Evolutionary conservation across 2,888 invertebrate genomes (phyloP).

Genomic region (Drosophila barbarae): DNA sequence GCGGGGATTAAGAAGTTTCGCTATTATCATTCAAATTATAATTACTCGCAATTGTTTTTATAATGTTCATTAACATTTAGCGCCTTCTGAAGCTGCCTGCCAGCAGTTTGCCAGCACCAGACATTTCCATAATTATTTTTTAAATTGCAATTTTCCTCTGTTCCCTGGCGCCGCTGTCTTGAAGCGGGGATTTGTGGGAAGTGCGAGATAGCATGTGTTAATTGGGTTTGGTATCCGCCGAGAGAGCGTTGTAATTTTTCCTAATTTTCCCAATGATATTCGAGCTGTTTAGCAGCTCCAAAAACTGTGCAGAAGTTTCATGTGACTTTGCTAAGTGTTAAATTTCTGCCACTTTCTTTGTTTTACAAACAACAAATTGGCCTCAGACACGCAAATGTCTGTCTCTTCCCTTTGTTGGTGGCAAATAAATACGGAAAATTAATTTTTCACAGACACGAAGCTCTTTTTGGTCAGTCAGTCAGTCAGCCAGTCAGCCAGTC

Average conservation of each 20-base stretch:
- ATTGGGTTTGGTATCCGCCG: constrained; percentile 54
- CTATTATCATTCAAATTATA: constrained; percentile 76
- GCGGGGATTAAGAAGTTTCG: constrained; percentile 74
- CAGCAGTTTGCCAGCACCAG: constrained; percentile 57
- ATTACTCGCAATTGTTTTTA: constrained; percentile 75
- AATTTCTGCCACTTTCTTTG: constrained; percentile 63
- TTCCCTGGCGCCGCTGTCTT: constrained; percentile 20
- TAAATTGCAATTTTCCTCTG: constrained; percentile 69
- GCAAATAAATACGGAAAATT: constrained; percentile 52
- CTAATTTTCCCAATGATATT: constrained; percentile 6
- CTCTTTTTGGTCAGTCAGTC: constrained; percentile 13
- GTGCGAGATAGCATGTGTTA: constrained; percentile 68
- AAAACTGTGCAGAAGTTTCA: constrained; percentile 2
- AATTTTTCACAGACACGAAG: constrained; percentile 67
- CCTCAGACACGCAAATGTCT: constrained; percentile 58
- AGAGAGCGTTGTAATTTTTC: neutral
- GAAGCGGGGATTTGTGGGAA: constrained; percentile 59
- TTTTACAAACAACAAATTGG: constrained; percentile 62
- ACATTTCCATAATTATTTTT: constrained; percentile 72
- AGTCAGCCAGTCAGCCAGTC: neutral
- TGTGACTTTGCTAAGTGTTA: constrained; percentile 66
- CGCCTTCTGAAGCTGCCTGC: constrained; percentile 65
- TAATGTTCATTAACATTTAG: constrained; percentile 73
- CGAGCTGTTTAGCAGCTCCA: neutral
- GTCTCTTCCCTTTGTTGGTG: constrained; percentile 11